A percentile compares a stretch with the other conserved stretches of the same genome.
phyloP scores from a whole-genome alignment of 2,797 vertebrate genomes.

The Pelodytes ibericus region DNA sequence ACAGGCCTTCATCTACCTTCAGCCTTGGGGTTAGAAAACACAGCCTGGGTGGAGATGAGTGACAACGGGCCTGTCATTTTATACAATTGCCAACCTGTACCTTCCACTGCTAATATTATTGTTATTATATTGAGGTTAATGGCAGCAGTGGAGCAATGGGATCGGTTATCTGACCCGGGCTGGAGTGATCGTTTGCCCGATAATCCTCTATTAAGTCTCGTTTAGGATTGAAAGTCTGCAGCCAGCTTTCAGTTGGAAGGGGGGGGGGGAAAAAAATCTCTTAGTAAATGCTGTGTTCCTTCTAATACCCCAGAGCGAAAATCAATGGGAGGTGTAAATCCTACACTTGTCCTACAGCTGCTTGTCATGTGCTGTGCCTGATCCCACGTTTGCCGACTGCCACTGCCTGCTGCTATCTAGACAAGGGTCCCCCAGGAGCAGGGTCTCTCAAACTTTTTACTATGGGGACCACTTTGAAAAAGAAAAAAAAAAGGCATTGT shows the following conservation, averaged over 20 bases:
- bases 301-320: conserved; percentile 96
- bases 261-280: conserved; percentile 70
- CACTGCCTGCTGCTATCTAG: background rate
- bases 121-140: conserved; percentile 1
- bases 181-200: conserved; percentile 74
- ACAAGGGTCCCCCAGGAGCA: background rate
- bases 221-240: conserved; percentile 90
- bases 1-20: conserved; percentile 75
- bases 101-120: background rate
- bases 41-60: background rate
- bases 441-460: too few species aligned
- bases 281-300: conserved; percentile 91
- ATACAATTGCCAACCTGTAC: background rate
- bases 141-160: conserved; percentile 45
- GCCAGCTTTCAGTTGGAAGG: conserved; percentile 77
- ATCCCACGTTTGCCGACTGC: background rate
- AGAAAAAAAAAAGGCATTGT: too few species aligned
- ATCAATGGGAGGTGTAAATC: conserved; percentile 97
- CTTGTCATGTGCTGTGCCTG: conserved; percentile 67
- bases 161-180: conserved; percentile 29
- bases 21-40: conserved; percentile 27
- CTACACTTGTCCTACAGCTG: conserved; percentile 82
- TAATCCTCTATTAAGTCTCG: conserved; percentile 91
- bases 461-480: too few species aligned
- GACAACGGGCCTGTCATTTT: background rate